Base-by-base conservation (phyloP, 2,888 invertebrate genomes). In the Heteromurus nitidus region DNA sequence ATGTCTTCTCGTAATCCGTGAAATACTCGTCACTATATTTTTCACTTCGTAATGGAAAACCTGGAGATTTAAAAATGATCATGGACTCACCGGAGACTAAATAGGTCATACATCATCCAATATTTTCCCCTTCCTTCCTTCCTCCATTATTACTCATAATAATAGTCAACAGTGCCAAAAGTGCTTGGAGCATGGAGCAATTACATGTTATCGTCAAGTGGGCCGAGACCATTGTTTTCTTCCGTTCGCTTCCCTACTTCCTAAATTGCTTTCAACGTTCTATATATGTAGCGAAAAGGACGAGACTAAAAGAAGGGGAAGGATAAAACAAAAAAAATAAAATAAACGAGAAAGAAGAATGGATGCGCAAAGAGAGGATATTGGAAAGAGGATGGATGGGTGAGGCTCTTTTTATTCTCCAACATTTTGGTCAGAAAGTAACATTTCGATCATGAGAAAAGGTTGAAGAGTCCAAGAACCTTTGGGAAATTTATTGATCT, bases 401-500 rank as follows among this genome's bases (percentile, higher is more conserved):
- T 47, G n/a, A 13, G 36, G 36, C n/a, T 16, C n/a, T 47, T 16
- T n/a, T 47, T 16, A 3, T 47, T 22, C 53, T 53, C 2, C 18
- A 22, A 53, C 13, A 13, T 20, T n/a, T 53, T 22, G 24, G 24
- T 22, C 53, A 28, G 7, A 22, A 13, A 53, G 22, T 5, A 28
- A 13, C 28, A 16, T 13, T 18, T 60, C 26, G 31, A 60, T 60
- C 30, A 28, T 60, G 60, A 30, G 30, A 60, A 60, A 60, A 60
- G 60, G 60, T 60, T 55, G 55, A 55, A 53, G 26, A 55, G 60
- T 60, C 30, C 31, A 30, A 58, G 28, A 58, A 28, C 58, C 28
- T 28, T 58, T 16, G 58, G 28, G 28, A 60, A 60, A 60, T 55
- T 30, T 60, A 60, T 60, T 60, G 60, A 60, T 60, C 60, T 60